Base-by-base conservation (phyloP, 2,113 vertebrate genomes). In the Lates calcarifer region DNA sequence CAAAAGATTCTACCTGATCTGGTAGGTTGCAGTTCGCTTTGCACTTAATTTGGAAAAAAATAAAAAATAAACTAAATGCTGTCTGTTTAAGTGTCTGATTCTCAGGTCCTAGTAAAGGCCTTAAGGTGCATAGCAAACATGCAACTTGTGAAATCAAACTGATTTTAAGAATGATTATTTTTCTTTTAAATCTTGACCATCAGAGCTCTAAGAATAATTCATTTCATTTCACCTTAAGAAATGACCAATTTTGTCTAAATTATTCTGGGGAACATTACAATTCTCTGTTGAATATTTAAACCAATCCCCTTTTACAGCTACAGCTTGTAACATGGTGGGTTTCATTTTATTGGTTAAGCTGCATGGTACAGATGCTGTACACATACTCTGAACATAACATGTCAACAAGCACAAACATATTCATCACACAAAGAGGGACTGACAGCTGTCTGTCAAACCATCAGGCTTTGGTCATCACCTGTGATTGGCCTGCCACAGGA, bases 401-500 rank as follows among this genome's bases (percentile, higher is more conserved):
- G 60, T 51, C 49, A 61, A 45, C 35, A 24, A 61, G 35, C 53
- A 58, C 26, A 58, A 74, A 62, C 24, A 74, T 26, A 68, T 74
- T 74, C 62, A 67, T 77, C 41, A 77, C 33, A 72, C 26, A 18
- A 61, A 83, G 45, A 55, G 5, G 33, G 22, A 14, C 41, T 53
- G 74, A 53, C 74, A 60, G 60, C 22, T 33, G 28, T 66, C 71
- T 28, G 63, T 74, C 65, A 55, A 29, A 39, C 58, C 65, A 76
- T 37, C 74, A 43, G 24, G 11, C 60, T 71, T 43, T 78, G 63
- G 63, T 74, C 57, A 74, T 56, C 76, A 74, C 63, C 56, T 74
- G 64, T 64, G 26, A 79, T 75, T 79, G 63, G 57, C 63, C 58
- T 74, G 56, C 70, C 69, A 74, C 47, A 73, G 20, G 22, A 58